Conservation (phyloP, 2,888 invertebrate species). For the Hoplodrina blanda region DNA sequence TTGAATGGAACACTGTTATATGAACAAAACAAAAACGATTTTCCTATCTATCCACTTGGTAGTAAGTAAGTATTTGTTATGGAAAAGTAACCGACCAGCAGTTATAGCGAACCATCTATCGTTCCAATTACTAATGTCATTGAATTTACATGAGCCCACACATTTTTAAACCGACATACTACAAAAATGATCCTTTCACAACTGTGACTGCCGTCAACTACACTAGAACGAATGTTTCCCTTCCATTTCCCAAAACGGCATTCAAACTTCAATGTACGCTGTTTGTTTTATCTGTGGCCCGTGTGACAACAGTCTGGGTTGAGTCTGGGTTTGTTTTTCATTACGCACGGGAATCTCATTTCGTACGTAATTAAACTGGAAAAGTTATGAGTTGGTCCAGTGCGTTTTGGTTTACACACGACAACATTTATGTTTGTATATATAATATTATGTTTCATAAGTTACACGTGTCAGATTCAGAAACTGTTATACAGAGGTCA, state of each 20-base stretch:
- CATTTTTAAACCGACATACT: not conserved
- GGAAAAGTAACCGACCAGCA: not conserved
- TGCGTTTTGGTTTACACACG: constrained; percentile 22
- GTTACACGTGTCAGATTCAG: not conserved
- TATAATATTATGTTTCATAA: constrained; percentile 18
- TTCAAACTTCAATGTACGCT: constrained; percentile 51
- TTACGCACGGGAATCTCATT: constrained; percentile 66
- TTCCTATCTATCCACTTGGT: too few species aligned
- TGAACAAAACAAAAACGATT: too few species aligned
- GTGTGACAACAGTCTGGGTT: constrained; percentile 57
- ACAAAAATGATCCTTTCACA: constrained; percentile 12
- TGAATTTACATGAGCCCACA: not conserved
- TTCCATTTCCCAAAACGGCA: constrained; percentile 55
- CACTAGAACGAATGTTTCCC: constrained; percentile 26
- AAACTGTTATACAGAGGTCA: not conserved
- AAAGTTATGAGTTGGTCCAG: constrained; percentile 42
- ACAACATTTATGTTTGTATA: constrained; percentile 32
- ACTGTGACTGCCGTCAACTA: not conserved
- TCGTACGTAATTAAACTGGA: constrained; percentile 66
- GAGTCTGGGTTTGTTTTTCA: constrained; percentile 68
- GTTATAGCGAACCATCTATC: too few species aligned
- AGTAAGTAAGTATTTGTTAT: too few species aligned
- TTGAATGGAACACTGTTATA: too few species aligned
- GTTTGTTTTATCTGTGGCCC: constrained; percentile 62
- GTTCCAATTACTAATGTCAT: not conserved